Base-by-base conservation (phyloP, 2,113 vertebrate genomes). In the Ammodytes dubius region DNA sequence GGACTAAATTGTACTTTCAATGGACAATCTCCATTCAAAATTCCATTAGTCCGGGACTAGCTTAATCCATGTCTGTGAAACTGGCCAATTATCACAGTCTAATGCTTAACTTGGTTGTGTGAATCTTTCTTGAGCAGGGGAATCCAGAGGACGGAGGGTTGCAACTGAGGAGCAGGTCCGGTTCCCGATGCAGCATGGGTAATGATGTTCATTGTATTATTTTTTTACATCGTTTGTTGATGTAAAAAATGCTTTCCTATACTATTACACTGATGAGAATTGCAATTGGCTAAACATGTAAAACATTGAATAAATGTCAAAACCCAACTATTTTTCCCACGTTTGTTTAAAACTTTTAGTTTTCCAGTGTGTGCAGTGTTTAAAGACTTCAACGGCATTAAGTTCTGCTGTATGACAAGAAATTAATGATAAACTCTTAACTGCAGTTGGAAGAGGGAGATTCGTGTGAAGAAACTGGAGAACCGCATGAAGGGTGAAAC, bases 401-500 rank as follows among this genome's bases (percentile, higher is more conserved):
- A 60, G 39, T 47, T 6, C 12, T 9, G 6, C 56, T 27, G 37
- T 50, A 15, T 81, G n/a, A 58, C 63, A 49, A 2, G 4, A 76
- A 14, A 39, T 1, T 71, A 75, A 88, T 61, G 0, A 46, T 60
- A 13, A 60, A 11, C 47, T 9, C 79, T 87, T 73, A 19, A 66
- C 70, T 83, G 59, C 84, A 99, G 98, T 64, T 99, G 98, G 98
- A 95, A 88, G 88, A 95, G 98, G 78, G 98, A 99, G 92, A 97
- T 99, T 72, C 95, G 97, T 37, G 97, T 99, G 85, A 96, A 91
- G 93, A 97, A 95, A 84, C 92, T 95, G 40, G 97, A 96, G 77
- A 95, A 96, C 83, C 96, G 98, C 11, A 96, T 98, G 96, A 98
- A 98, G 86, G 98, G 98, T 0, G 98, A 99, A 91, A 99, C 98